Conservation (phyloP, 2,113 vertebrate genomes). For the Sebastes schlegelii region DNA sequence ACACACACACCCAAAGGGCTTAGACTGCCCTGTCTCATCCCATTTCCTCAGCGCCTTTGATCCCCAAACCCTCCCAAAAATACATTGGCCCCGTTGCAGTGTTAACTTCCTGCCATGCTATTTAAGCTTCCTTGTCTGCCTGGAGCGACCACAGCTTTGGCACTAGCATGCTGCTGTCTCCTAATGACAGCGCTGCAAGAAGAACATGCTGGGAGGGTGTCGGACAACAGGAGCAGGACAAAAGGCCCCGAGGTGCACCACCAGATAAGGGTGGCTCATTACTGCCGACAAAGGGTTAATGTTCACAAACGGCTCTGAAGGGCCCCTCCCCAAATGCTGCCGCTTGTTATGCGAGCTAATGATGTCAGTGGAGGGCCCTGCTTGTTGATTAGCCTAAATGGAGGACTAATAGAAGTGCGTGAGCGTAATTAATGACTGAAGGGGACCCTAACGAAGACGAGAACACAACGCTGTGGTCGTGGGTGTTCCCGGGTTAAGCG, state of each 20-base stretch:
- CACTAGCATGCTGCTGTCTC: constrained; percentile 55
- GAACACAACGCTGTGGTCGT: constrained; percentile 31
- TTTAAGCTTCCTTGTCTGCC: constrained; percentile 76
- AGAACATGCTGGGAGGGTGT: constrained; percentile 54
- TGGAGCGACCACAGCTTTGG: constrained; percentile 65
- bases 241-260: constrained; percentile 59
- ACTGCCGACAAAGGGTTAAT: constrained; percentile 72
- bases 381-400: constrained; percentile 80
- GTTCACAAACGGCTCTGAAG: constrained; percentile 63
- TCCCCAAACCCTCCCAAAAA: constrained; percentile 69
- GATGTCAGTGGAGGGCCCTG: constrained; percentile 76
- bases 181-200: constrained; percentile 62
- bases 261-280: constrained; percentile 69
- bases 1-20: constrained; percentile 71
- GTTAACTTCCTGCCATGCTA: constrained; percentile 72
- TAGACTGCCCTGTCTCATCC: constrained; percentile 75
- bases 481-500: constrained; percentile 65
- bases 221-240: constrained; percentile 66
- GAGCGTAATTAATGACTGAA: constrained; percentile 81
- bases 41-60: constrained; percentile 76
- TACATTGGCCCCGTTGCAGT: constrained; percentile 60
- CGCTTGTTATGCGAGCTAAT: constrained; percentile 77
- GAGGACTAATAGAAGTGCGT: constrained; percentile 75
- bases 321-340: constrained; percentile 61
- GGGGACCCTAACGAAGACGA: constrained; percentile 63